phyloP scores from a whole-genome alignment of 1,140 invertebrate genomes.

The Melitaea cinxia region DNA sequence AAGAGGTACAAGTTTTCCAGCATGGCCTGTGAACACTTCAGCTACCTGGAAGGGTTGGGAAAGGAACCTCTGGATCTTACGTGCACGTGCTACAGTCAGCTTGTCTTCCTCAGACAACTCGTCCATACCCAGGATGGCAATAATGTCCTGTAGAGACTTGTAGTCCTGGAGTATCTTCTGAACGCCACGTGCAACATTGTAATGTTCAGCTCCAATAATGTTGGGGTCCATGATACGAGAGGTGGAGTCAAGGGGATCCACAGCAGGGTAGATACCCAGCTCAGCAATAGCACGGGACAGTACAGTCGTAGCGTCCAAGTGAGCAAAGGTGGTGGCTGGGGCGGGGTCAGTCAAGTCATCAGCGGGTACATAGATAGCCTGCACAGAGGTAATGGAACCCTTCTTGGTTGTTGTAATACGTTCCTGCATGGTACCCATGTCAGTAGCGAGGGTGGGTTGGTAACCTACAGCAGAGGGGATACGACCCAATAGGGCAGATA shows the following conservation, averaged over 20 bases:
- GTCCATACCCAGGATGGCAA: conserved; percentile 99
- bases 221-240: conserved; percentile 99
- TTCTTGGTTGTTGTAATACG: conserved; percentile 99
- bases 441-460: conserved; percentile 88
- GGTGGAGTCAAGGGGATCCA: conserved; percentile 99
- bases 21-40: conserved; percentile 96
- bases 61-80: conserved; percentile 99
- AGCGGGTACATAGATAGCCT: conserved; percentile 99
- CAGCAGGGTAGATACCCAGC: conserved; percentile 98
- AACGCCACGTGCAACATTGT: conserved; percentile 96
- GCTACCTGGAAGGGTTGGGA: conserved; percentile 98
- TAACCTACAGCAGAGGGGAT: conserved; percentile 99
- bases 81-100: conserved; percentile 96
- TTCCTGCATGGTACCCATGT: conserved; percentile 99
- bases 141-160: conserved; percentile 98
- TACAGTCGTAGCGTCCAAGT: conserved; percentile 99
- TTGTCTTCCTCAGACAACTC: conserved; percentile 99
- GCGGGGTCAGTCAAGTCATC: conserved; percentile 99
- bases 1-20: conserved; percentile 95
- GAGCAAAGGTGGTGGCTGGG: conserved; percentile 98
- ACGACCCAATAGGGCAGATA: conserved; percentile 98
- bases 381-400: conserved; percentile 99
- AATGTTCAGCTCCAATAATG: conserved; percentile 97
- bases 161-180: conserved; percentile 99
- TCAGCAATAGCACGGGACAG: conserved; percentile 97